Conservation (phyloP, 2,113 vertebrate genomes). For the Siphamia tubifer region DNA sequence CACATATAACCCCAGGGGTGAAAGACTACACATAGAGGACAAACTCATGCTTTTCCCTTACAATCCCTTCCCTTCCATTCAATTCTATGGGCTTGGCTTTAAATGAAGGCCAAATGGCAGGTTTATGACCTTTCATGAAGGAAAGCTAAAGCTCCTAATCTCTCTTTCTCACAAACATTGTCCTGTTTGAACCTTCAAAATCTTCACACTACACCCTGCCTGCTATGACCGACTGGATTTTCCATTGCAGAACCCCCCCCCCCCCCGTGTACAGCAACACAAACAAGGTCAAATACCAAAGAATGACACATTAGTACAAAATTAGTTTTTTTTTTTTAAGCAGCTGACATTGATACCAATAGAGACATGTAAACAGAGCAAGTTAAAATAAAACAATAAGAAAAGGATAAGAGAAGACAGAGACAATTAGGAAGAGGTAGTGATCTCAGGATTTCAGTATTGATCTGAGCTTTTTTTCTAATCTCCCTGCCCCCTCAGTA, state of each 20-base stretch:
- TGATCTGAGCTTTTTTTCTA: slow-evolving; percentile 49
- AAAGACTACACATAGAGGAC: not conserved
- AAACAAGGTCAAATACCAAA: slow-evolving; percentile 12
- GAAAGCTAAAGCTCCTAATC: slow-evolving; percentile 64
- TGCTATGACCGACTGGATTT: not conserved
- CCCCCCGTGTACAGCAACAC: not conserved
- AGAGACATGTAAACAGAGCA: not conserved
- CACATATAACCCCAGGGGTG: slow-evolving; percentile 3
- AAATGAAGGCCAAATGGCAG: slow-evolving; percentile 65
- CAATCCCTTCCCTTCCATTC: slow-evolving; percentile 36
- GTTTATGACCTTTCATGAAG: slow-evolving; percentile 72
- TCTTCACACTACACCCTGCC: slow-evolving; percentile 16
- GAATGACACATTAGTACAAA: slow-evolving; percentile 5
- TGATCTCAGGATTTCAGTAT: slow-evolving; percentile 46
- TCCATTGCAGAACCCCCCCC: too few relatives aligned
- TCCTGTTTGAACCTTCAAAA: slow-evolving; percentile 33
- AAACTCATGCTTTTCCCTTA: slow-evolving; percentile 32
- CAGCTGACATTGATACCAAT: not conserved
- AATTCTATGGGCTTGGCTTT: slow-evolving; percentile 20
- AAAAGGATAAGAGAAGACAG: not conserved
- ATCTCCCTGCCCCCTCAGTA: slow-evolving; percentile 50
- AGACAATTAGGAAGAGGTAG: not conserved
- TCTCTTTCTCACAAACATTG: slow-evolving; percentile 39
- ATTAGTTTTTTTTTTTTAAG: slow-evolving; percentile 24
- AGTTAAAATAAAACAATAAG: not conserved